Evolutionary conservation across 2,113 vertebrate genomes (phyloP).

Genomic region (Poicephalus gulielmi): DNA sequence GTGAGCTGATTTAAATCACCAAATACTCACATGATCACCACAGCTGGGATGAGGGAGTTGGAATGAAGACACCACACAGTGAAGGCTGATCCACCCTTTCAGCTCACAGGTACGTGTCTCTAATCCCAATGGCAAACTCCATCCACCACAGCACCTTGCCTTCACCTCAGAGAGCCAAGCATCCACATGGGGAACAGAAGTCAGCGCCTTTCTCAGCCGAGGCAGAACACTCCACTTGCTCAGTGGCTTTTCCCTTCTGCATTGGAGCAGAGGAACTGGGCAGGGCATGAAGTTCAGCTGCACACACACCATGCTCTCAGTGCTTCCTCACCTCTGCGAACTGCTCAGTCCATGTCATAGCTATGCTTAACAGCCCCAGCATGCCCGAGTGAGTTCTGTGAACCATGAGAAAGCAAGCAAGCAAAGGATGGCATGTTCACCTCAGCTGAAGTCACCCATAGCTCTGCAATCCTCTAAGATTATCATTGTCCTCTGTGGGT

Average conservation of each 20-base stretch:
- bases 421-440: background rate
- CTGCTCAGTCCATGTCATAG: accelerated
- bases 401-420: background rate
- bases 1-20: background rate
- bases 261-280: background rate
- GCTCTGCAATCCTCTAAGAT: background rate
- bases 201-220: accelerated
- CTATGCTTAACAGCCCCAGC: accelerated
- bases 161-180: background rate
- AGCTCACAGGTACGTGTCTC: background rate
- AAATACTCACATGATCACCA: background rate
- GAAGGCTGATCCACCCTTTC: background rate
- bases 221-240: background rate
- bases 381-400: background rate
- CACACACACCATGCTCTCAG: background rate
- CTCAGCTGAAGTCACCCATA: background rate
- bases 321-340: background rate
- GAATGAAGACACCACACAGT: background rate
- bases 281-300: background rate
- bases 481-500: background rate
- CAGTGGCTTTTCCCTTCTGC: background rate
- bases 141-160: background rate
- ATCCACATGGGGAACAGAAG: background rate
- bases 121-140: background rate
- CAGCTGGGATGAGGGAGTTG: background rate